These are phyloP conservation scores for Drosophila tropicalis DNA, from an alignment of 1,140 invertebrate species.

Conservation along the genomic window DNA sequence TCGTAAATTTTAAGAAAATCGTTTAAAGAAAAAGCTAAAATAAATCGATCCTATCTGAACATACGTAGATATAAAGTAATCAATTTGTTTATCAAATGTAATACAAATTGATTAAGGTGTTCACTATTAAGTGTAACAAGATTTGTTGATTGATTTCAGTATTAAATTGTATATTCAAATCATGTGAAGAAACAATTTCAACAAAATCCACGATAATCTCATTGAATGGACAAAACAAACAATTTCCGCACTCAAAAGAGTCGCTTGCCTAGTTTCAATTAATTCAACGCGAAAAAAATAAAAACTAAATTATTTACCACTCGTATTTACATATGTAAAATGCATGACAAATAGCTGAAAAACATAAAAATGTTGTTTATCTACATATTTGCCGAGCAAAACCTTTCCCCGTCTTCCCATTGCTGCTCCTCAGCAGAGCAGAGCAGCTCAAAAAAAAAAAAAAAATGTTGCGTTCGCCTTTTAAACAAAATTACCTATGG, in stretches of 20 bases:
- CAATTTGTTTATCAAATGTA: too few species aligned
- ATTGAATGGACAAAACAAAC: not conserved
- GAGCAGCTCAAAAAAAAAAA: too few species aligned
- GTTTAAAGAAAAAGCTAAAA: too few species aligned
- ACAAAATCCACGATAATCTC: too few species aligned
- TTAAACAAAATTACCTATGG: constrained; percentile 6
- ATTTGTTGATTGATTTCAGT: too few species aligned
- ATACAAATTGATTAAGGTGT: too few species aligned
- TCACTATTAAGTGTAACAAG: not conserved
- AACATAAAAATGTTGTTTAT: constrained; percentile 51
- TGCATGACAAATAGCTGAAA: constrained; percentile 44
- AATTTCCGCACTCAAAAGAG: not conserved
- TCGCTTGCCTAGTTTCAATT: constrained; percentile 11
- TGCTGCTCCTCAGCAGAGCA: too few species aligned
- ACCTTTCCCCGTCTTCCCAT: too few species aligned
- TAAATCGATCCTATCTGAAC: too few species aligned
- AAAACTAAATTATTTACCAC: constrained; percentile 32
- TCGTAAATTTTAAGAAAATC: too few species aligned
- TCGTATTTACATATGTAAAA: constrained; percentile 72
- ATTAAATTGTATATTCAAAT: too few species aligned
- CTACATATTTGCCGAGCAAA: constrained; percentile 22
- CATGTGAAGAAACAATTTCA: not conserved
- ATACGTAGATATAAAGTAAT: too few species aligned
- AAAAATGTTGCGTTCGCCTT: constrained; percentile 1
- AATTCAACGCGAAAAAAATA: constrained; percentile 26